Evolutionary conservation across 2,888 invertebrate species (phyloP), one percentile per base, ranked within the genome.

Genomic region (Temnothorax unifasciatus): DNA sequence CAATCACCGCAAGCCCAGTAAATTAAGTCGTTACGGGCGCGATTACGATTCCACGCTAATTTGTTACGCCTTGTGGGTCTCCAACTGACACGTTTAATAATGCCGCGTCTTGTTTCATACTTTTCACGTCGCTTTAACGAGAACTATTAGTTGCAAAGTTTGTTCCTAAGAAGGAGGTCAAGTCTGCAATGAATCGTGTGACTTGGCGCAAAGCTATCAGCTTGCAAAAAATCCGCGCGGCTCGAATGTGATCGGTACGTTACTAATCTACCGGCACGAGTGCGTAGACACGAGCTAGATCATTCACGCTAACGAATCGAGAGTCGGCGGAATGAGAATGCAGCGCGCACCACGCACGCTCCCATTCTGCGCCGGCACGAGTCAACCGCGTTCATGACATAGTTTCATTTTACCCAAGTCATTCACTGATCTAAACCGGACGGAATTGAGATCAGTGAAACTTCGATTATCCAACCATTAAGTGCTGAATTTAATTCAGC

Each of bases 311-410:
- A 71, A 79, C 18, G 21, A 71, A 44, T 44, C 71, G 59, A 59
- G 34, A 57, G 50, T 44, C 52, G 41, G 18, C n/a, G 21, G 18
- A 79, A 79, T 47, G 71, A 79, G 57, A 79, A 34, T 71, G 79
- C 68, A 54, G 38, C 52, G 21, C 29, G 50, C 52, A 25, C 75
- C 63, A 38, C 64, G 52, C 52, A 52, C 44, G 79, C 34, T 71
- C 59, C 18, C 59, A 38, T 79, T 79, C 71, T 38, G 44, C 77
- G n/a, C n/a, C n/a, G 44, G 59, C 59, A 47, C 71, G 71, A 81
- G 59, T 59, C 73, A 81, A 34, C 25, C 59, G 59, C 50, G 59
- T 59, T 81, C 79, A 5, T 81, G 79, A 81, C 79, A 81, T 18
- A 81, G 79, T 81, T 81, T 73, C 44, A 25, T 61, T 68, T 68